These are phyloP conservation scores for Lithobius niger DNA, from an alignment of 1,140 invertebrate genomes.

Conservation along the genomic window DNA sequence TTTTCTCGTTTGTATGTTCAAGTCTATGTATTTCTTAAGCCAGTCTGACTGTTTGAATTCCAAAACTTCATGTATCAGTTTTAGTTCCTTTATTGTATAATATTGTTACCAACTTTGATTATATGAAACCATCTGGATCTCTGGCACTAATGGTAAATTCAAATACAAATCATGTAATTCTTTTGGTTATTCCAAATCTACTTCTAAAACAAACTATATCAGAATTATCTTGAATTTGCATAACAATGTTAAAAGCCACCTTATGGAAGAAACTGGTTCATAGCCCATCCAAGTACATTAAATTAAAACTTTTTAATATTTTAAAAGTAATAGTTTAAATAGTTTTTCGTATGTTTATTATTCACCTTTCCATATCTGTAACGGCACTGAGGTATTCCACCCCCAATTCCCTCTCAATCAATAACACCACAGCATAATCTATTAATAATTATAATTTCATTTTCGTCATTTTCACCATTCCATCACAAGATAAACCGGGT, in stretches of 20 bases:
- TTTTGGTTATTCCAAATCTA: constrained; percentile 22
- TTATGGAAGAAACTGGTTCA: background rate
- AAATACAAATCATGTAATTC: constrained; percentile 20
- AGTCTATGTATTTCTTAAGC: constrained; percentile 26
- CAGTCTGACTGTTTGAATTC: constrained; percentile 26
- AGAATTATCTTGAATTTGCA: constrained; percentile 5
- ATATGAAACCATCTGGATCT: constrained; percentile 10
- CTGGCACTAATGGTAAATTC: constrained; percentile 21
- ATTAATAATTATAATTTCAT: constrained; percentile 21
- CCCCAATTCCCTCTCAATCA: constrained; percentile 20
- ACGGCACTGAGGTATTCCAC: constrained; percentile 16
- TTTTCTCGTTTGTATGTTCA: constrained; percentile 24
- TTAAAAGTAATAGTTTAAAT: too few species aligned
- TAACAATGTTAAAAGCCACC: background rate
- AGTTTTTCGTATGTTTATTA: constrained; percentile 18
- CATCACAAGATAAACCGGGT: constrained; percentile 21
- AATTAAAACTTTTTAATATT: constrained; percentile 4
- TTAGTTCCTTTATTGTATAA: constrained; percentile 23
- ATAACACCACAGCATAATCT: constrained; percentile 19
- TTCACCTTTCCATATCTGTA: constrained; percentile 21
- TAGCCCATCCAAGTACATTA: constrained; percentile 1
- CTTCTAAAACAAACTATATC: constrained; percentile 17
- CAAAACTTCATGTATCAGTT: constrained; percentile 27
- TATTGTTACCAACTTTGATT: constrained; percentile 24
- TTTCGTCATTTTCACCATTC: constrained; percentile 19